phyloP scores from a whole-genome alignment of 2,888 invertebrate genomes.

The Noctua janthina region DNA sequence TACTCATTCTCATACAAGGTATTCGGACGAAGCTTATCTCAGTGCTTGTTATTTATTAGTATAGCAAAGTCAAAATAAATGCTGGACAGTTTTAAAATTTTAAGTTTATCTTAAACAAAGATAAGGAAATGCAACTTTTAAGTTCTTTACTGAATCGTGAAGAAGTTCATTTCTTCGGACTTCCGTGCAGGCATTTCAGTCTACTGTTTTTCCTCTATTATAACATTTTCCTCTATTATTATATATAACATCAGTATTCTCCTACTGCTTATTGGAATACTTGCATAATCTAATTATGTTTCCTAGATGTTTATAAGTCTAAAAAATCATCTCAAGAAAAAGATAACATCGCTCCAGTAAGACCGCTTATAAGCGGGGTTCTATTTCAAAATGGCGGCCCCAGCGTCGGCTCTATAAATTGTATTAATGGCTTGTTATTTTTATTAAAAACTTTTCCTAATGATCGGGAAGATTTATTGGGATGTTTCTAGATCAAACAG shows the following conservation, averaged over 20 bases:
- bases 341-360: constrained; percentile 53
- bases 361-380: constrained; percentile 50
- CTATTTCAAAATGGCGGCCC: constrained; percentile 65
- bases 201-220: not conserved
- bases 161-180: not conserved
- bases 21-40: constrained; percentile 69
- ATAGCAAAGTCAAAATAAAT: constrained; percentile 53
- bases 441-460: constrained; percentile 68
- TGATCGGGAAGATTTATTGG: constrained; percentile 70
- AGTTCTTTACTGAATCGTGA: constrained; percentile 11
- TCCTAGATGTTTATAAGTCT: constrained; percentile 40
- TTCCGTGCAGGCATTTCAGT: not conserved
- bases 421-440: constrained; percentile 66
- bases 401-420: constrained; percentile 47
- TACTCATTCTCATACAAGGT: constrained; percentile 68
- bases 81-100: constrained; percentile 38
- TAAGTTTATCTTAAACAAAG: constrained; percentile 30
- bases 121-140: constrained; percentile 36
- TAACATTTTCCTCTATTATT: not conserved
- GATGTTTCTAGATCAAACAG: constrained; percentile 81
- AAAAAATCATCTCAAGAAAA: constrained; percentile 26
- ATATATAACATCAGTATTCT: not conserved
- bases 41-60: constrained; percentile 65
- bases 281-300: constrained; percentile 37
- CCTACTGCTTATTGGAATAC: constrained; percentile 41